Percentiles rank a stretch among this genome's conserved stretches.
These are phyloP conservation scores for Oceanodroma tethys DNA, from an alignment of 2,113 vertebrate genomes.

Conservation along the genomic window DNA sequence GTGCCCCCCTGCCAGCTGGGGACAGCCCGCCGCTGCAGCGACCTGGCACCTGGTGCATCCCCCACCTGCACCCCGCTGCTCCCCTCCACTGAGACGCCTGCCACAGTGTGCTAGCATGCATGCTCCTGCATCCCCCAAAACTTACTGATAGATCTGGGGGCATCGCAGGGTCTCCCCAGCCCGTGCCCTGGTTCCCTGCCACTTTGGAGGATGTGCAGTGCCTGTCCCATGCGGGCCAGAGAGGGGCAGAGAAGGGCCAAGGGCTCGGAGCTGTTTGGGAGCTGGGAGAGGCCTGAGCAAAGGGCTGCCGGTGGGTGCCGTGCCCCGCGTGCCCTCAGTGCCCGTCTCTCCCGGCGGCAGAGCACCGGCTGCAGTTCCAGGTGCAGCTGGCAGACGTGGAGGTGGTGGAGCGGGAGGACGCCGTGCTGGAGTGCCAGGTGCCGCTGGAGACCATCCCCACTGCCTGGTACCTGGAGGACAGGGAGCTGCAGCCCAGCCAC, in stretches of 20 bases:
- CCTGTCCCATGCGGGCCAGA: rapidly evolving
- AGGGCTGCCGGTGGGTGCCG: neutral
- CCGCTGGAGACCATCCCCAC: conserved; percentile 89
- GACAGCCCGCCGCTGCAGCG: neutral
- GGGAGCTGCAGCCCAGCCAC: conserved; percentile 88
- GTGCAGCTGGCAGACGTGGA: conserved; percentile 89
- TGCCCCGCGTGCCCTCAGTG: rapidly evolving
- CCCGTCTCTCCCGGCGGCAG: conserved; percentile 58
- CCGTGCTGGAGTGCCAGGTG: conserved; percentile 93
- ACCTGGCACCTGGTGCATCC: neutral
- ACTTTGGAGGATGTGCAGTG: neutral
- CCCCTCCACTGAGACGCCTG: neutral
- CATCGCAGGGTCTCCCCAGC: neutral
- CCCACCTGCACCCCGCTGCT: neutral
- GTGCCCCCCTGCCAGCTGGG: neutral
- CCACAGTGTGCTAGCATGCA: rapidly evolving
- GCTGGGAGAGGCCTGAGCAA: rapidly evolving
- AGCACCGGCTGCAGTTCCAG: conserved; percentile 88
- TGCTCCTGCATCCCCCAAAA: neutral
- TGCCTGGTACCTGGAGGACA: conserved; percentile 94
- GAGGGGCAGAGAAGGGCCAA: neutral
- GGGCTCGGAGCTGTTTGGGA: neutral
- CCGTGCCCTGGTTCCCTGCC: neutral
- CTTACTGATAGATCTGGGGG: neutral
- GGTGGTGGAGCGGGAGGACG: conserved; percentile 88